Evolutionary conservation across 2,888 invertebrate genomes (phyloP).

Genomic region (Altica lythri): DNA sequence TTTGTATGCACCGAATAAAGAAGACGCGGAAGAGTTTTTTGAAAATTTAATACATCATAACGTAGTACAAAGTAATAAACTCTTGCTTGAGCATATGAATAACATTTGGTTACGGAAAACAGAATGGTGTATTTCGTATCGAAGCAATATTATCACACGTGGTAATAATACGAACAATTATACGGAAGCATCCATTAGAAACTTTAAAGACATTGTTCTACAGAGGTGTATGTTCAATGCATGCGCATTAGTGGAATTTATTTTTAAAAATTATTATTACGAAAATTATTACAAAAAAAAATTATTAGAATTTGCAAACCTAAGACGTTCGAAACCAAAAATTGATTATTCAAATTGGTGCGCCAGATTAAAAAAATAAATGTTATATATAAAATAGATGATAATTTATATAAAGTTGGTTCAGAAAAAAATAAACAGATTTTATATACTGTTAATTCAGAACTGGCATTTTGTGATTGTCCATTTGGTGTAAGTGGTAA

Average conservation of each 20-base stretch:
- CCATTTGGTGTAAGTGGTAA: conserved; percentile 2
- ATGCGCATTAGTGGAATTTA: conserved; percentile 9
- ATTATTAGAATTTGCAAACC: conserved; percentile 10
- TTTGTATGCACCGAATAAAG: not conserved
- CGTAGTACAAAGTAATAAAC: not conserved
- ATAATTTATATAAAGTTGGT: conserved; percentile 5
- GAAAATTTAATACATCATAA: not conserved
- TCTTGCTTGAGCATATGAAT: not conserved
- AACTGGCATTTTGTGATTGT: conserved; percentile 1
- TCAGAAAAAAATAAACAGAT: conserved; percentile 6
- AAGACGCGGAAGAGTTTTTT: not conserved
- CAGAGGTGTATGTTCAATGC: conserved; percentile 5
- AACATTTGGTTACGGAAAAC: not conserved
- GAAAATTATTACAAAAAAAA: conserved; percentile 5
- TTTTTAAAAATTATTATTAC: conserved; percentile 1
- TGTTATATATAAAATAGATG: not conserved
- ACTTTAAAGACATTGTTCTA: not conserved
- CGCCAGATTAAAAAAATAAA: conserved; percentile 1
- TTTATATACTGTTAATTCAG: no score
- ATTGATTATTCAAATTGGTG: not conserved
- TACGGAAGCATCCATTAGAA: conserved; percentile 6
- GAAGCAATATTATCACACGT: not conserved
- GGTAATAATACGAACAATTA: conserved; percentile 9
- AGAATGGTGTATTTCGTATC: not conserved
- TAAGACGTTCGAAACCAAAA: not conserved